Evolutionary conservation across 2,797 vertebrate genomes (phyloP).

Genomic region (Delichon dasypus): DNA sequence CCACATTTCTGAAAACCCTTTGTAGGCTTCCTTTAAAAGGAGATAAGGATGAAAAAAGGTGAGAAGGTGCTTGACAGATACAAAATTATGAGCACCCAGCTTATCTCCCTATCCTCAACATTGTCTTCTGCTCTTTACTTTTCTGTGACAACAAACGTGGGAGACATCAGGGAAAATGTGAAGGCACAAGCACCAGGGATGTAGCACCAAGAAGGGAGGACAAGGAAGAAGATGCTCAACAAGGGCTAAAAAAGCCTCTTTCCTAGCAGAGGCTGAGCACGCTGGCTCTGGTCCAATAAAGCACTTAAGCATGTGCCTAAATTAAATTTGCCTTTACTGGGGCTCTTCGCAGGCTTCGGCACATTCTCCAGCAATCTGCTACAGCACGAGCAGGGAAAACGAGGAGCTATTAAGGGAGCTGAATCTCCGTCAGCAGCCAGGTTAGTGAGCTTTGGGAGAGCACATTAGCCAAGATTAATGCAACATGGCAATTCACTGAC

Average conservation of each 20-base stretch:
- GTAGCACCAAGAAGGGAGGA: background rate
- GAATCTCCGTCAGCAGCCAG: background rate
- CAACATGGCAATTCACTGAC: background rate
- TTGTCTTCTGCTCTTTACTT: background rate
- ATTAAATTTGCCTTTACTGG: slow-evolving; percentile 3
- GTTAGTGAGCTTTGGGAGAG: background rate
- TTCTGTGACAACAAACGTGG: background rate
- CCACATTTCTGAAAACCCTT: slow-evolving; percentile 20
- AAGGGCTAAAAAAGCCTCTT: background rate
- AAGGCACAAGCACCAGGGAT: background rate
- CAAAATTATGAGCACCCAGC: background rate
- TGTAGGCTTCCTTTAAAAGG: slow-evolving; percentile 18
- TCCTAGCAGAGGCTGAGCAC: background rate
- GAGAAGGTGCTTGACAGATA: background rate
- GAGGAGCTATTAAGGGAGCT: background rate
- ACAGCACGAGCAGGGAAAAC: background rate
- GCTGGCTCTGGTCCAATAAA: slow-evolving; percentile 32
- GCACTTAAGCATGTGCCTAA: slow-evolving; percentile 15
- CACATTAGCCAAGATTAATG: background rate
- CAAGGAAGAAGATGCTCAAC: background rate
- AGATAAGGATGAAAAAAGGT: slow-evolving; percentile 5
- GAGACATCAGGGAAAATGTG: background rate
- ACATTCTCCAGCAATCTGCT: background rate
- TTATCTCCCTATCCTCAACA: background rate
- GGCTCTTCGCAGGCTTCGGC: slow-evolving; percentile 4